phyloP scores from a whole-genome alignment of 2,888 invertebrate species.

The Dione juno region DNA sequence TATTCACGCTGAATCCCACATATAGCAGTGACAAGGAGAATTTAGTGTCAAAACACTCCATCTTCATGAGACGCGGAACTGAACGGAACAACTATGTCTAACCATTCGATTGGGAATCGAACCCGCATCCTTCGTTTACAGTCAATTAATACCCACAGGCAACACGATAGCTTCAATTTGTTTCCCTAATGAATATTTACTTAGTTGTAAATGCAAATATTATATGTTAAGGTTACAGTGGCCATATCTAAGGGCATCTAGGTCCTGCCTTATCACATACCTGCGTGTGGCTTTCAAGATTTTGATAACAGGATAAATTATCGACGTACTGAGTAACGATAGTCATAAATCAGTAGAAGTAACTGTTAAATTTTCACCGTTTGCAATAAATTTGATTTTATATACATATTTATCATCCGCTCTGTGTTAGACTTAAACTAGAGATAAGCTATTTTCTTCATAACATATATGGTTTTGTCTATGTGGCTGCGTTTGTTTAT shows the following conservation, averaged over 20 bases:
- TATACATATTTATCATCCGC: not conserved
- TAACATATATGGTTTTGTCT: not conserved
- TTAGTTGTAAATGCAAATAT: not conserved
- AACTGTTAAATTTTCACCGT: not conserved
- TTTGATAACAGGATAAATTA: constrained; percentile 18
- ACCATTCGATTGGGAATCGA: not conserved
- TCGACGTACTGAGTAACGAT: constrained; percentile 3
- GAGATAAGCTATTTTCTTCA: not conserved
- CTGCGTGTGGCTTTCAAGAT: constrained; percentile 17
- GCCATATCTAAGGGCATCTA: constrained; percentile 29
- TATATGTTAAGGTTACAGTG: constrained; percentile 32
- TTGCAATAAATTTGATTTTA: constrained; percentile 5
- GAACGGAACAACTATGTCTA: too few species aligned
- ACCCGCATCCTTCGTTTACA: not conserved
- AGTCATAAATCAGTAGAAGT: not conserved
- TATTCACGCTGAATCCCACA: not conserved
- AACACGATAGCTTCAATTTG: not conserved
- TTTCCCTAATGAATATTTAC: not conserved
- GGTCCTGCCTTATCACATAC: not conserved
- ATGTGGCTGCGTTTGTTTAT: too few species aligned
- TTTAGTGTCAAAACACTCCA: not conserved
- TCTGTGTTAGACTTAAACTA: not conserved
- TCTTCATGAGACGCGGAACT: too few species aligned
- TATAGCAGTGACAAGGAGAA: not conserved
- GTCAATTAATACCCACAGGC: not conserved